These are phyloP conservation scores for Neopelma chrysocephalum DNA, from an alignment of 2,797 vertebrate genomes.

Conservation along the genomic window DNA sequence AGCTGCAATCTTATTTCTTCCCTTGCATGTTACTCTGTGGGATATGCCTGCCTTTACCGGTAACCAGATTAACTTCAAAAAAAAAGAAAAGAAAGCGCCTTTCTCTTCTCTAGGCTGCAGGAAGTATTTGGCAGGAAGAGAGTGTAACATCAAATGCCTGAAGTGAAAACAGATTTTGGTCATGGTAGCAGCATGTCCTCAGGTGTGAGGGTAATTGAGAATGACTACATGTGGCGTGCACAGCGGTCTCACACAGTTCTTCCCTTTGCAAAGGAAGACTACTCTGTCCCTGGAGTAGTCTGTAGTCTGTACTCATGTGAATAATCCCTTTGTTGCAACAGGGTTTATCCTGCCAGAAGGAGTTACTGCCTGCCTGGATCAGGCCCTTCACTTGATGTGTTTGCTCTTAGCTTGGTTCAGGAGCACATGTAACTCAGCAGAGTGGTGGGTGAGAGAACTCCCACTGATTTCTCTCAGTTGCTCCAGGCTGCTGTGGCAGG, in stretches of 20 bases:
- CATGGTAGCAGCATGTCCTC: not conserved
- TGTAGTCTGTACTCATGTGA: not conserved
- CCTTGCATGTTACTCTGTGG: not conserved
- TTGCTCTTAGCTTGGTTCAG: not conserved
- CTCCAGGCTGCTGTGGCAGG: not conserved
- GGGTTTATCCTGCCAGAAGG: not conserved
- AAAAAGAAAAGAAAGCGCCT: not conserved
- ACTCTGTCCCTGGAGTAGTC: not conserved
- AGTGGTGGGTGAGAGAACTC: rapidly evolving
- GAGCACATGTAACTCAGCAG: not conserved
- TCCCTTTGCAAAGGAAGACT: not conserved
- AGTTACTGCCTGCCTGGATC: not conserved
- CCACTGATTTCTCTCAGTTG: not conserved
- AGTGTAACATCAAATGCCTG: not conserved
- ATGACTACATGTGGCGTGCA: rapidly evolving
- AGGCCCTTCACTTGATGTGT: not conserved
- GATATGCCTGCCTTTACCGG: not conserved
- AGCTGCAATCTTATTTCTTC: not conserved
- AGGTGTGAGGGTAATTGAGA: not conserved
- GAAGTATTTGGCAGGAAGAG: not conserved
- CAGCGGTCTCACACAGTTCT: not conserved
- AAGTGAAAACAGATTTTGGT: constrained; percentile 9
- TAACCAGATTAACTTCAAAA: not conserved
- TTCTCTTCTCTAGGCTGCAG: not conserved
- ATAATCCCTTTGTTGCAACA: not conserved